Percentiles rank a stretch among this genome's conserved stretches.
Evolutionary conservation across 2,888 invertebrate species (phyloP).

Genomic region (Anticlea derivata): DNA sequence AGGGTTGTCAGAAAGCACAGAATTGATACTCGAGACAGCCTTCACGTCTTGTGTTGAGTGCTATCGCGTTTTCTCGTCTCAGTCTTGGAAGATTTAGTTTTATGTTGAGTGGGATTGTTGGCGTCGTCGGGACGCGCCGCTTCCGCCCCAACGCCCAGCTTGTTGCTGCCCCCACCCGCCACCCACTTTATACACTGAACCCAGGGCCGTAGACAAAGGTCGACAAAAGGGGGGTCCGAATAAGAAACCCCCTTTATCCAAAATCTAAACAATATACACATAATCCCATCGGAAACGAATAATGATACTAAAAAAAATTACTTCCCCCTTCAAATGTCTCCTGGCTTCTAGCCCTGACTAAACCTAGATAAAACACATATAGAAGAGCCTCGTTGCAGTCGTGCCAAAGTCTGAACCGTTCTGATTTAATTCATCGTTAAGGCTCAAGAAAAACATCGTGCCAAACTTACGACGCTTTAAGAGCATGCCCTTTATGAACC

Average conservation of each 20-base stretch:
- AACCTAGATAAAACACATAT: constrained; percentile 35
- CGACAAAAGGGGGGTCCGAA: constrained; percentile 26
- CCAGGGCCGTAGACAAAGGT: constrained; percentile 27
- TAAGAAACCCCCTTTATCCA: constrained; percentile 19
- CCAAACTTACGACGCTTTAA: constrained; percentile 11
- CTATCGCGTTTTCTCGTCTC: constrained; percentile 59
- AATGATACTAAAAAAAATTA: background rate
- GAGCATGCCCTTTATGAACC: constrained; percentile 4
- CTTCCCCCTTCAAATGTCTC: background rate
- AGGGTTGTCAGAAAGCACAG: constrained; percentile 39
- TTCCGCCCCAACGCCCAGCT: constrained; percentile 58
- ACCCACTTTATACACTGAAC: constrained; percentile 25
- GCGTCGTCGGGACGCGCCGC: constrained; percentile 72
- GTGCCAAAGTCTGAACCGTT: constrained; percentile 30
- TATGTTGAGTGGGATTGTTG: constrained; percentile 71
- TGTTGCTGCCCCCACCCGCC: constrained; percentile 52
- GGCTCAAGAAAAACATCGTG: constrained; percentile 16
- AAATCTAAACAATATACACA: constrained; percentile 12
- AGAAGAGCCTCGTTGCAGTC: constrained; percentile 25
- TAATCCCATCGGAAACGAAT: background rate
- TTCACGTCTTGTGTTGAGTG: constrained; percentile 58
- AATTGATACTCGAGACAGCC: constrained; percentile 52
- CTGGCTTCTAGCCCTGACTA: constrained; percentile 21
- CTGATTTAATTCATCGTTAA: constrained; percentile 35
- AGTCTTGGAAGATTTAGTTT: constrained; percentile 66